Evolutionary conservation across 2,113 vertebrate genomes (phyloP).

Genomic region (Climacteris rufus): DNA sequence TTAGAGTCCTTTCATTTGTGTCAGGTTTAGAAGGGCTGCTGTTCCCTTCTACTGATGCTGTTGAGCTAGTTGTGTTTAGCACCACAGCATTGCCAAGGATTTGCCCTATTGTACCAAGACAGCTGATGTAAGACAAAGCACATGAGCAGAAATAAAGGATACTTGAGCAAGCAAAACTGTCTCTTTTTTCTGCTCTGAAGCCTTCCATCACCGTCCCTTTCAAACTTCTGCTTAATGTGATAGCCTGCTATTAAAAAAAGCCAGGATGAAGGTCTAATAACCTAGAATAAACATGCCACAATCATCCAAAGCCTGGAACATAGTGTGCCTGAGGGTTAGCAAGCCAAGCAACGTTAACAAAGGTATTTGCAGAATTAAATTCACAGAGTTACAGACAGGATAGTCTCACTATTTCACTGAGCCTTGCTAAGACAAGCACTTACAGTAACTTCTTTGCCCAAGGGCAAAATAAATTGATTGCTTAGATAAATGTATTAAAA

Average conservation of each 20-base stretch:
- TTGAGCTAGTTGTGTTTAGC: neutral
- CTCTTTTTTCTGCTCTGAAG: neutral
- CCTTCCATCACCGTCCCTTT: neutral
- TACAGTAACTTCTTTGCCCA: neutral
- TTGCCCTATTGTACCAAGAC: neutral
- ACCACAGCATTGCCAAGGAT: neutral
- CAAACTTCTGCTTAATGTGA: neutral
- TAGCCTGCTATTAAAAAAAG: neutral
- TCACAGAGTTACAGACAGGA: neutral
- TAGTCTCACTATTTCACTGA: neutral
- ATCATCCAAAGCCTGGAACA: neutral
- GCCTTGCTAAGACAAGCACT: neutral
- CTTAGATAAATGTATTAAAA: neutral
- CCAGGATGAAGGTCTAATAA: neutral
- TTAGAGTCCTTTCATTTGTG: neutral
- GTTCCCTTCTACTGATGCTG: neutral
- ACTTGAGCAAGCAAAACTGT: neutral
- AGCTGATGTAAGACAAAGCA: neutral
- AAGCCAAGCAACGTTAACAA: neutral
- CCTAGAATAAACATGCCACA: neutral
- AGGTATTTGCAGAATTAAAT: neutral
- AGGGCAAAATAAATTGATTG: neutral
- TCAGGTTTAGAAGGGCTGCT: neutral
- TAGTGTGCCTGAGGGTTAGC: neutral
- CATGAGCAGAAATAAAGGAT: slow-evolving; percentile 8